phyloP scores from a whole-genome alignment of 2,888 invertebrate species.

The Acanthosepion esculentum region DNA sequence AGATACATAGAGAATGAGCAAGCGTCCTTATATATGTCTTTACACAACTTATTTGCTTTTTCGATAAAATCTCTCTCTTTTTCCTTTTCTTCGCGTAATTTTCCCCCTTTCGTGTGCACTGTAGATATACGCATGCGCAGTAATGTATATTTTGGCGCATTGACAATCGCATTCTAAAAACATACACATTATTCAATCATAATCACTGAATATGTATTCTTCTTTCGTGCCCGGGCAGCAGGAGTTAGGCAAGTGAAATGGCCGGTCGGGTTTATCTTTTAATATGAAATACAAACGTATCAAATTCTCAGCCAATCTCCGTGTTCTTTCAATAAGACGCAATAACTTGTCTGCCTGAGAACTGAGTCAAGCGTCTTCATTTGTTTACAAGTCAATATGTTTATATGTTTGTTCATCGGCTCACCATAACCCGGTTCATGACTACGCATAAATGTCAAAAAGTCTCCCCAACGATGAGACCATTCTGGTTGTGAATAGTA shows the following conservation, averaged over 20 bases:
- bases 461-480: background rate
- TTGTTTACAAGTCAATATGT: constrained; percentile 6
- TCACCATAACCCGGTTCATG: constrained; percentile 8
- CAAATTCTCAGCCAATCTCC: background rate
- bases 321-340: constrained; percentile 8
- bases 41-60: too few species aligned
- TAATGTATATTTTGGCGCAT: background rate
- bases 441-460: background rate
- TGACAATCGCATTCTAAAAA: background rate
- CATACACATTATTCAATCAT: background rate
- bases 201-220: background rate
- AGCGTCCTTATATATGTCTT: too few species aligned
- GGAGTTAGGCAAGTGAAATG: background rate
- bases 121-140: background rate
- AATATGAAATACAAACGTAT: constrained; percentile 22
- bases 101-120: background rate
- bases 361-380: constrained; percentile 21
- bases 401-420: background rate
- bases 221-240: background rate
- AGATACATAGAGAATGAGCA: too few species aligned
- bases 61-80: background rate
- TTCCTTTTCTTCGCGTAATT: background rate
- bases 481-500: background rate
- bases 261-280: constrained; percentile 20
- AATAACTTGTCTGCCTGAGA: constrained; percentile 33